phyloP scores from a whole-genome alignment of 2,888 invertebrate species.

The Dilophus febrilis region DNA sequence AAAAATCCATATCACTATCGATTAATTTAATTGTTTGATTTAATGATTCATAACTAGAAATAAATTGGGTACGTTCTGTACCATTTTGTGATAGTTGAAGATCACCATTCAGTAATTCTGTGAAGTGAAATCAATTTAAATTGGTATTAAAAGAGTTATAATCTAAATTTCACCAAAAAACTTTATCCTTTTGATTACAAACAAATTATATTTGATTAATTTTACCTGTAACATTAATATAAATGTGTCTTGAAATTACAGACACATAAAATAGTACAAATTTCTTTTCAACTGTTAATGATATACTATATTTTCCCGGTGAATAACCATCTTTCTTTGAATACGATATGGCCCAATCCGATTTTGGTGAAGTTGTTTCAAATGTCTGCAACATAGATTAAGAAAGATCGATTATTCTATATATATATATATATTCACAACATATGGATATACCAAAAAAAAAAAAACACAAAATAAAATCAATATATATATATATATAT shows the following conservation, averaged over 20 bases:
- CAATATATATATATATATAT: background rate
- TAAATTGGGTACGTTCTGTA: conserved; percentile 37
- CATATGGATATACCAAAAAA: no score
- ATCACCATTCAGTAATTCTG: conserved; percentile 51
- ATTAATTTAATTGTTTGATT: conserved; percentile 40
- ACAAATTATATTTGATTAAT: no score
- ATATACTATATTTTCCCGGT: conserved; percentile 41
- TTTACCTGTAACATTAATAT: no score
- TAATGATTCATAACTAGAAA: conserved; percentile 43
- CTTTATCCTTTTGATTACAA: no score
- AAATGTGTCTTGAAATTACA: no score
- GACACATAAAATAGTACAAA: conserved; percentile 13
- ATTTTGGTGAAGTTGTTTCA: conserved; percentile 32
- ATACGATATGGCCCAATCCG: conserved; percentile 47
- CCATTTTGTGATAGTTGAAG: conserved; percentile 46
- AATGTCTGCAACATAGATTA: conserved; percentile 18
- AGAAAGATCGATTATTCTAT: background rate
- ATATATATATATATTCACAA: no score
- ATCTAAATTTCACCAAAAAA: no score
- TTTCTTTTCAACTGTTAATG: conserved; percentile 33
- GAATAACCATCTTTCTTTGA: conserved; percentile 32
- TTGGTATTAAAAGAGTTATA: background rate
- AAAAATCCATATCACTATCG: conserved; percentile 40
- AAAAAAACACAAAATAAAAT: no score
- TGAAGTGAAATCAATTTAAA: conserved; percentile 13